Conservation (phyloP, 2,888 invertebrate species). For the Drosophila mimica region DNA sequence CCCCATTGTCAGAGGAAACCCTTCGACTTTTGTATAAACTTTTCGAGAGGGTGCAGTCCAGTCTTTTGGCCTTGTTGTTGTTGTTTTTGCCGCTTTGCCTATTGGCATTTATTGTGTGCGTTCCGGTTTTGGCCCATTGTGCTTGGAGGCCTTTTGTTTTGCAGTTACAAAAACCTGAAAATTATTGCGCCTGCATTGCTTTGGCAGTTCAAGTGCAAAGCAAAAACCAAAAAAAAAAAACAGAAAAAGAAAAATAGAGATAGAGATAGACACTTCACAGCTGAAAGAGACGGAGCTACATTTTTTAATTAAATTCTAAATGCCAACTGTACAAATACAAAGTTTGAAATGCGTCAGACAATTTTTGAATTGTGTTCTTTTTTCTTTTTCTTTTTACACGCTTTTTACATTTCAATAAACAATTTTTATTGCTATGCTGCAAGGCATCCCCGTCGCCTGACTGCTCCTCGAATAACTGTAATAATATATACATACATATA, state of each 20-base stretch:
- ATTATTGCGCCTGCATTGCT: conserved; percentile 62
- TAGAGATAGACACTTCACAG: conserved; percentile 1
- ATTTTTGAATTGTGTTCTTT: conserved; percentile 21
- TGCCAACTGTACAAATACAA: conserved; percentile 59
- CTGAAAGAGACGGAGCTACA: conserved; percentile 7
- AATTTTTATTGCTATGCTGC: conserved; percentile 52
- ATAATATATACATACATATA: conserved; percentile 24
- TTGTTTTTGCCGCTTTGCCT: conserved; percentile 26
- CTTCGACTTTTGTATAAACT: conserved; percentile 57
- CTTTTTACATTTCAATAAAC: conserved; percentile 61
- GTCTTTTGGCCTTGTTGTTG: conserved; percentile 36
- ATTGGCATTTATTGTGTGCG: conserved; percentile 58
- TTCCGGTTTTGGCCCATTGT: conserved; percentile 49
- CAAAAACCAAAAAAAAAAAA: conserved; percentile 1
- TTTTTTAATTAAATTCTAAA: conserved; percentile 63
- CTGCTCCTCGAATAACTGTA: conserved; percentile 14
- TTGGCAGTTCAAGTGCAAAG: conserved; percentile 64
- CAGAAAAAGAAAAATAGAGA: too few relatives aligned
- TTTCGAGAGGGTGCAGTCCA: conserved; percentile 15
- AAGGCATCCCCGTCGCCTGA: not conserved
- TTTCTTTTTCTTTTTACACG: conserved; percentile 2
- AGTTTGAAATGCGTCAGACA: conserved; percentile 37
- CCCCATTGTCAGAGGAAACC: conserved; percentile 51
- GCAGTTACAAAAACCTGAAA: conserved; percentile 50
- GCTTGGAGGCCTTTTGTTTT: conserved; percentile 43